Evolutionary conservation across 2,797 vertebrate species (phyloP).

Genomic region (Rhinophrynus dorsalis): DNA sequence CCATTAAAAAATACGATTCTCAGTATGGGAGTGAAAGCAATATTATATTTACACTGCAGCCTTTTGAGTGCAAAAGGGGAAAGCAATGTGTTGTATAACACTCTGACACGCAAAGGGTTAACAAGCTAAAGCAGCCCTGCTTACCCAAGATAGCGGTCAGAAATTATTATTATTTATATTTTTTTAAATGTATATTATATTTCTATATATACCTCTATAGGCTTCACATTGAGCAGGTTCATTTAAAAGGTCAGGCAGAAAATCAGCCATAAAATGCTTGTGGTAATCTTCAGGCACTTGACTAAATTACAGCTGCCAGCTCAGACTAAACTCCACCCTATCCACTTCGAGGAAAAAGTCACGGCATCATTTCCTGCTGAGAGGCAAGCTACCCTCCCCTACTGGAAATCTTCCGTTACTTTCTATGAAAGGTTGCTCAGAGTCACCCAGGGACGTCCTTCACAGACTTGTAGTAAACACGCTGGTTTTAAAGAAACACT

Average conservation of each 20-base stretch:
- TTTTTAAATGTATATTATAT: too few species aligned
- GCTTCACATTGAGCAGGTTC: neutral
- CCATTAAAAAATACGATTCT: neutral
- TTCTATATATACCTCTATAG: too few species aligned
- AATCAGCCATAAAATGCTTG: constrained; percentile 11
- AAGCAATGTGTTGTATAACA: too few species aligned
- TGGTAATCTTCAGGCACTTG: constrained; percentile 3
- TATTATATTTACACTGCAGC: neutral
- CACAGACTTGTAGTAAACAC: too few species aligned
- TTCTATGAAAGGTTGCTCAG: neutral
- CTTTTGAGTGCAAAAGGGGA: too few species aligned
- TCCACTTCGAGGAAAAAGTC: constrained; percentile 23
- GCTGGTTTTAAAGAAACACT: too few species aligned
- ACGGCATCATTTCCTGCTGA: constrained; percentile 24
- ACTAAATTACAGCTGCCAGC: constrained; percentile 25
- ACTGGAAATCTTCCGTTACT: neutral
- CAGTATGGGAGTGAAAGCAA: neutral
- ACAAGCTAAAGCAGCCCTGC: too few species aligned
- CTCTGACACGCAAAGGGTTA: too few species aligned
- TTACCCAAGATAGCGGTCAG: too few species aligned
- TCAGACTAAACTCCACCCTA: constrained; percentile 24
- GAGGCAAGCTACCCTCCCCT: neutral
- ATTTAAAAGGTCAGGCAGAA: neutral
- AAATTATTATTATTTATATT: too few species aligned
- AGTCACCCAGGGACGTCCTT: neutral